Evolutionary conservation across 2,888 invertebrate species (phyloP).

Genomic region (Cerastoderma edule): DNA sequence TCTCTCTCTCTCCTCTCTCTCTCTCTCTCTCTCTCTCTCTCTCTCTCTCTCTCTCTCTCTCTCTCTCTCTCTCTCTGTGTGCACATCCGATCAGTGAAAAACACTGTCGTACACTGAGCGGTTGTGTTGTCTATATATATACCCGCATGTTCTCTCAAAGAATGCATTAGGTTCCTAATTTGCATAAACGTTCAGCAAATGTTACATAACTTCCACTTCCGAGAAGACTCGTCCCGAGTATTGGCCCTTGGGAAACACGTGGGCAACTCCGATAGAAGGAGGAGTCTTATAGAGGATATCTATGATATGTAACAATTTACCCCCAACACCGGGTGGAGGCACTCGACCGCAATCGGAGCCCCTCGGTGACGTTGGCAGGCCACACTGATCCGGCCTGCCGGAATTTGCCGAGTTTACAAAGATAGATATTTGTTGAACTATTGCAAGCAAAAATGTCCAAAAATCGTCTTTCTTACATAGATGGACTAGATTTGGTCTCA

Average conservation of each 20-base stretch:
- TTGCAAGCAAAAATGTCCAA: no score
- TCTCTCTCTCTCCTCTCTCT: constrained; percentile 16
- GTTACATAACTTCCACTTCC: neutral
- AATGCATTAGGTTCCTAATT: neutral
- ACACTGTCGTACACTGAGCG: neutral
- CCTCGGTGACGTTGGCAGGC: no score
- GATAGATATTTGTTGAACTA: no score
- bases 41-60: constrained; percentile 15
- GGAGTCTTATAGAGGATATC: no score
- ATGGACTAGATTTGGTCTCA: no score
- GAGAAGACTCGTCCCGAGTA: neutral
- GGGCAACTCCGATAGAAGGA: no score
- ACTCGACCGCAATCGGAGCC: no score
- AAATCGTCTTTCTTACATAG: no score
- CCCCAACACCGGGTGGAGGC: no score
- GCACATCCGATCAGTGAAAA: neutral
- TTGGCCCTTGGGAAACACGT: neutral
- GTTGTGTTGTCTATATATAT: neutral
- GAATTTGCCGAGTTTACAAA: no score
- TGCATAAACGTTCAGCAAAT: neutral
- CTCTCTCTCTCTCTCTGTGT: constrained; percentile 10
- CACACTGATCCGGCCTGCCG: no score
- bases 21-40: constrained; percentile 14
- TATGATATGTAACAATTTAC: no score
- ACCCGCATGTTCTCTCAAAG: neutral